Conservation (phyloP, 2,113 vertebrate genomes). For the Hydrolagus affinis region DNA sequence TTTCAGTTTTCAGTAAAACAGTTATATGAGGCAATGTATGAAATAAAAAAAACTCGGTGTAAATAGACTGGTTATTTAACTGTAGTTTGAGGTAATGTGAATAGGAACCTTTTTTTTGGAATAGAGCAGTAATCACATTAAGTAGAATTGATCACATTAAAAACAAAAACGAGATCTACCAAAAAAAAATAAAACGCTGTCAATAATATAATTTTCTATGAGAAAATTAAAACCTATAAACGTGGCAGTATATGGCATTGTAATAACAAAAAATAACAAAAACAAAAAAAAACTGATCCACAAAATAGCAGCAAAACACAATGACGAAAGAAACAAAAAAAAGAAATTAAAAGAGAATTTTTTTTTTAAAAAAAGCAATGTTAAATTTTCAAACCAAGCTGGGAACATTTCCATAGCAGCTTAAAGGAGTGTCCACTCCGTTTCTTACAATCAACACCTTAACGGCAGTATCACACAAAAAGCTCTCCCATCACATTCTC, state of each 20-base stretch:
- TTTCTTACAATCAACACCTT: conserved; percentile 72
- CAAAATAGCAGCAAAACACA: conserved; percentile 93
- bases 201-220: conserved; percentile 89
- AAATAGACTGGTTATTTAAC: conserved; percentile 56
- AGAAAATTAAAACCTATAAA: conserved; percentile 84
- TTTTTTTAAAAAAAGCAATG: conserved; percentile 78
- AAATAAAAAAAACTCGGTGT: conserved; percentile 56
- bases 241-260: conserved; percentile 87
- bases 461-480: conserved; percentile 61
- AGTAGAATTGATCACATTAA: conserved; percentile 77
- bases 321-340: conserved; percentile 70
- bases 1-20: conserved; percentile 54
- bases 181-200: conserved; percentile 69
- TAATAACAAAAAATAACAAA: conserved; percentile 55
- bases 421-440: conserved; percentile 69
- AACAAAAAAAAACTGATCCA: conserved; percentile 63
- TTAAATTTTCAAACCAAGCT: conserved; percentile 65
- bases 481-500: conserved; percentile 54
- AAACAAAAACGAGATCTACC: conserved; percentile 53
- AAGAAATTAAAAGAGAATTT: too few relatives aligned
- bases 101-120: conserved; percentile 77
- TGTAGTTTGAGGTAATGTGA: conserved; percentile 93
- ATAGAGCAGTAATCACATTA: conserved; percentile 88
- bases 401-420: conserved; percentile 89
- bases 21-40: conserved; percentile 62